phyloP scores from a whole-genome alignment of 2,888 invertebrate species.

The Tenodera sinensis region DNA sequence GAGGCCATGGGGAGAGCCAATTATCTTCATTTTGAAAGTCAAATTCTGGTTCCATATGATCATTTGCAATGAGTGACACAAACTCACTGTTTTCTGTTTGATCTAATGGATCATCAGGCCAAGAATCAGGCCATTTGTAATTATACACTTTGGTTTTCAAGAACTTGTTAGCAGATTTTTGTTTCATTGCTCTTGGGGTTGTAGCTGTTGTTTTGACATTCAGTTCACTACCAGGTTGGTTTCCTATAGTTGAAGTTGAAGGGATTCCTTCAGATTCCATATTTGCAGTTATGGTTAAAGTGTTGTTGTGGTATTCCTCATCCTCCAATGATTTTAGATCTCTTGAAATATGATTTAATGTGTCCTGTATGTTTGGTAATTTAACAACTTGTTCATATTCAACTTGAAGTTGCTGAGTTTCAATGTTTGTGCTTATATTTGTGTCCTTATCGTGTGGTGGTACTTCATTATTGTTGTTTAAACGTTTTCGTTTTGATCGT shows the following conservation, averaged over 20 bases:
- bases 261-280: neutral
- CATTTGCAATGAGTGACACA: neutral
- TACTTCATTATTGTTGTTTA: neutral
- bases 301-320: neutral
- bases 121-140: conserved; percentile 5
- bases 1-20: neutral
- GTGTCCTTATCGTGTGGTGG: neutral
- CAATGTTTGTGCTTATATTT: neutral
- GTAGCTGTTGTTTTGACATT: neutral
- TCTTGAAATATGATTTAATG: neutral
- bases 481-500: neutral
- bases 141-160: neutral
- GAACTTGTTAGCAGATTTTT: neutral
- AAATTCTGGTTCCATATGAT: neutral
- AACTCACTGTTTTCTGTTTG: neutral
- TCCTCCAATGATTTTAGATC: neutral
- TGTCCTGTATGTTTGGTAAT: neutral
- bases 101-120: neutral
- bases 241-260: neutral
- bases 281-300: neutral
- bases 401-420: neutral
- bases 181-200: neutral
- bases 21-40: neutral
- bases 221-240: neutral
- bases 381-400: neutral